These are phyloP conservation scores for Plagodis dolabraria DNA, from an alignment of 2,888 invertebrate genomes.

Conservation along the genomic window DNA sequence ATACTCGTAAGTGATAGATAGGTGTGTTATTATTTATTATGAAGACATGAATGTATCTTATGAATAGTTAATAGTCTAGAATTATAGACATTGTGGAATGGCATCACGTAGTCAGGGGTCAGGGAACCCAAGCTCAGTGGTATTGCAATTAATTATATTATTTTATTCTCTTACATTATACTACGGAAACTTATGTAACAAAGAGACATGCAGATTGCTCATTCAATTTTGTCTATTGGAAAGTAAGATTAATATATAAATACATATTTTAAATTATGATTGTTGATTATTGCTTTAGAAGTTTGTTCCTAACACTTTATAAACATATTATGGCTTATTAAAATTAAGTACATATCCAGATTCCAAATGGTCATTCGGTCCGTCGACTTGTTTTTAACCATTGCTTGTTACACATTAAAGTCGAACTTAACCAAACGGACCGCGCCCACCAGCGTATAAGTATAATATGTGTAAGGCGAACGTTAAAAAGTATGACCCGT, in stretches of 20 bases:
- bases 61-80: not conserved
- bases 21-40: not conserved
- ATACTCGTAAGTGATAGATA: no score
- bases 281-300: no score
- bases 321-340: no score
- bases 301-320: no score
- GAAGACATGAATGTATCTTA: not conserved
- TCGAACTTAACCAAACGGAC: conserved; percentile 53
- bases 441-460: conserved; percentile 67
- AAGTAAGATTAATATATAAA: no score
- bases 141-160: no score
- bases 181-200: no score
- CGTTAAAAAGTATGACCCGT: conserved; percentile 81
- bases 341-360: not conserved
- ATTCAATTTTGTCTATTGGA: no score
- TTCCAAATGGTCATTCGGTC: conserved; percentile 26
- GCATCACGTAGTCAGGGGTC: not conserved
- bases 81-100: conserved; percentile 1
- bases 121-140: not conserved
- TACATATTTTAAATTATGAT: no score
- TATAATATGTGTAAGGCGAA: conserved; percentile 62
- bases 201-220: no score
- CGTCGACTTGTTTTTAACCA: conserved; percentile 28
- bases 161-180: no score
- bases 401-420: conserved; percentile 41